Conservation (phyloP, 2,113 vertebrate species). For the Corythornis cristatus region DNA sequence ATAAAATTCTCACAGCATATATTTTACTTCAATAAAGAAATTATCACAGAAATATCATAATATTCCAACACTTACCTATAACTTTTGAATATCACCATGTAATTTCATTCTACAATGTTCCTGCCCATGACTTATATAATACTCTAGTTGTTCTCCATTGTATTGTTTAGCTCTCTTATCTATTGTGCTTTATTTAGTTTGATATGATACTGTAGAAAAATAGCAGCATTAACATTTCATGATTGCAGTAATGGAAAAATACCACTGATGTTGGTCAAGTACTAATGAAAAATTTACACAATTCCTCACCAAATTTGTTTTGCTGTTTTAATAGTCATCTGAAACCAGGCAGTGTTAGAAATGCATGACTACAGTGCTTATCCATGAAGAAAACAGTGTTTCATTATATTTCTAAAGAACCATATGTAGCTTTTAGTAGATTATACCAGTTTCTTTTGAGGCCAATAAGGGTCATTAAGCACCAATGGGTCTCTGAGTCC, state of each 20-base stretch:
- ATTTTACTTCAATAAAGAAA: not conserved
- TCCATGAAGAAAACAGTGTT: slow-evolving; percentile 71
- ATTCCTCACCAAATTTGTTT: slow-evolving; percentile 31
- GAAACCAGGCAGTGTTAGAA: slow-evolving; percentile 68
- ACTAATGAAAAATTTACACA: slow-evolving; percentile 16
- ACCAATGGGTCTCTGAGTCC: slow-evolving; percentile 80
- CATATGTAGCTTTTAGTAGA: slow-evolving; percentile 70
- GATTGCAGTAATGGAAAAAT: not conserved
- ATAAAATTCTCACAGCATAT: not conserved
- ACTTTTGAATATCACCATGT: not conserved
- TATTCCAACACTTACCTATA: not conserved
- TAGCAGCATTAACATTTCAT: not conserved
- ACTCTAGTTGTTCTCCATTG: not conserved
- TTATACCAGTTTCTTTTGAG: slow-evolving; percentile 83
- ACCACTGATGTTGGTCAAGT: not conserved
- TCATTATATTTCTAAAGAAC: slow-evolving; percentile 74
- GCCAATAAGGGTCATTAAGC: slow-evolving; percentile 89
- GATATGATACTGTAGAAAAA: not conserved
- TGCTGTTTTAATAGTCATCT: slow-evolving; percentile 59
- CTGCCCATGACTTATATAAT: not conserved
- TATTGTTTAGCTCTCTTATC: not conserved
- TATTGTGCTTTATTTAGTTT: not conserved
- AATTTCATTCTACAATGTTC: not conserved
- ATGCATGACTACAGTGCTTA: slow-evolving; percentile 53
- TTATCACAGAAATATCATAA: not conserved